Evolutionary conservation across 2,797 vertebrate genomes (phyloP).

Genomic region (Denticeps clupeoides): DNA sequence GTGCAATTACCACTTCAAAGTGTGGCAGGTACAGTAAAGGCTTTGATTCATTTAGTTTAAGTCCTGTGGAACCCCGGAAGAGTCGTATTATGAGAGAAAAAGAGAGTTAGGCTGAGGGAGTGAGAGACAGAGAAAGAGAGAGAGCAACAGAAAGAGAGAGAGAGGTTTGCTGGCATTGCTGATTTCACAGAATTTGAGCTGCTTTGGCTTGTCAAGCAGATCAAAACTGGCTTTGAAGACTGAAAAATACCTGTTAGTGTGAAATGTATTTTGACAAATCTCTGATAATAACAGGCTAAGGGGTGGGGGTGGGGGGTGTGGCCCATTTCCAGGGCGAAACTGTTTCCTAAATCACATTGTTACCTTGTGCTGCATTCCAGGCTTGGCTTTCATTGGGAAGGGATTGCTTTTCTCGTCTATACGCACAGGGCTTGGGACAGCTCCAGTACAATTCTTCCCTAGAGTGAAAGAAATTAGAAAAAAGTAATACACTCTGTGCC

Average conservation of each 20-base stretch:
- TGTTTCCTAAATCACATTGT: conserved; percentile 36
- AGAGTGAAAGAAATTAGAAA: conserved; percentile 16
- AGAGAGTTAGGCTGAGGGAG: not conserved
- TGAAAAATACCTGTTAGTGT: conserved; percentile 68
- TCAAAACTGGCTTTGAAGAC: conserved; percentile 71
- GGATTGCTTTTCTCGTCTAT: conserved; percentile 28
- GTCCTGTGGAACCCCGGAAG: conserved; percentile 57
- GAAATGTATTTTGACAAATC: conserved; percentile 77
- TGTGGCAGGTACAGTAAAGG: conserved; percentile 53
- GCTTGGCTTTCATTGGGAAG: conserved; percentile 42
- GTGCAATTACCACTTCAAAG: conserved; percentile 66
- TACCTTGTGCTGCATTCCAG: conserved; percentile 63
- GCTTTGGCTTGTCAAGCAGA: conserved; percentile 63
- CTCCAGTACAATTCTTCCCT: conserved; percentile 59
- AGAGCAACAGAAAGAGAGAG: conserved; percentile 22
- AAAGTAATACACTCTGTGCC: not conserved
- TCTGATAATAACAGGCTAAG: conserved; percentile 52
- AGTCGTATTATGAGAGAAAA: conserved; percentile 43
- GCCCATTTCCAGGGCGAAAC: conserved; percentile 31
- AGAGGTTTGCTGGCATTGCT: conserved; percentile 57
- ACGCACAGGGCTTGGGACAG: conserved; percentile 26
- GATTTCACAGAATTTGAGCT: conserved; percentile 70
- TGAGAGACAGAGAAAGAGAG: not conserved
- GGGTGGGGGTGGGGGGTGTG: conserved; percentile 14
- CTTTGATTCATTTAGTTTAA: conserved; percentile 72